Conservation (phyloP, 2,113 vertebrate species). For the Osmerus mordax region DNA sequence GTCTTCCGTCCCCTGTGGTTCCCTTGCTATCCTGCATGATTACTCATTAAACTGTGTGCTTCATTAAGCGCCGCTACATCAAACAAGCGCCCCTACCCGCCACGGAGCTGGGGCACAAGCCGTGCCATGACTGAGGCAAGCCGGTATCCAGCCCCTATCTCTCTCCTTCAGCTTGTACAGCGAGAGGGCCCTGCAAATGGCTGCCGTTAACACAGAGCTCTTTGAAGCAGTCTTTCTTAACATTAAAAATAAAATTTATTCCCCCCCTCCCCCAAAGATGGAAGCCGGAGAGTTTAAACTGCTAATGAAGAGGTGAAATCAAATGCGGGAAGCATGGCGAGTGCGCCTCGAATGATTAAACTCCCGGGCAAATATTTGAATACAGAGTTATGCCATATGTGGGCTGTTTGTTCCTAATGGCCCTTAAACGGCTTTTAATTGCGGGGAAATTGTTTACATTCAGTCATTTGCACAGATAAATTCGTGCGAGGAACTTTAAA, state of each 20-base stretch:
- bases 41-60: constrained; percentile 54
- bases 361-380: neutral
- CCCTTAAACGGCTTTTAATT: constrained; percentile 22
- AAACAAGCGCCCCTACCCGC: constrained; percentile 30
- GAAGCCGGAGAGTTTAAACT: neutral
- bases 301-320: neutral
- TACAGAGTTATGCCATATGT: neutral
- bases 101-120: neutral
- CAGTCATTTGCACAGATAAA: constrained; percentile 4
- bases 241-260: neutral
- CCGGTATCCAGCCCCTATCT: neutral
- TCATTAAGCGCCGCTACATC: constrained; percentile 50
- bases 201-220: neutral
- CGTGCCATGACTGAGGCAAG: too few species aligned
- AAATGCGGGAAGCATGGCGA: neutral
- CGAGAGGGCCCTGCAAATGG: constrained; percentile 20
- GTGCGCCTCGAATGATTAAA: too few species aligned
- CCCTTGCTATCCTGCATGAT: constrained; percentile 38
- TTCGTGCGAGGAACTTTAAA: neutral
- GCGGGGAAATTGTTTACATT: constrained; percentile 20
- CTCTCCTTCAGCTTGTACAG: constrained; percentile 8
- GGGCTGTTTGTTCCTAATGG: constrained; percentile 5
- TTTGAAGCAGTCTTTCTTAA: constrained; percentile 12
- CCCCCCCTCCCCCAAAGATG: neutral
- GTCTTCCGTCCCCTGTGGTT: constrained; percentile 34